Evolutionary conservation across 2,113 vertebrate genomes (phyloP), one percentile per base, ranked within the genome.

Genomic region (Dipodomys spectabilis): DNA sequence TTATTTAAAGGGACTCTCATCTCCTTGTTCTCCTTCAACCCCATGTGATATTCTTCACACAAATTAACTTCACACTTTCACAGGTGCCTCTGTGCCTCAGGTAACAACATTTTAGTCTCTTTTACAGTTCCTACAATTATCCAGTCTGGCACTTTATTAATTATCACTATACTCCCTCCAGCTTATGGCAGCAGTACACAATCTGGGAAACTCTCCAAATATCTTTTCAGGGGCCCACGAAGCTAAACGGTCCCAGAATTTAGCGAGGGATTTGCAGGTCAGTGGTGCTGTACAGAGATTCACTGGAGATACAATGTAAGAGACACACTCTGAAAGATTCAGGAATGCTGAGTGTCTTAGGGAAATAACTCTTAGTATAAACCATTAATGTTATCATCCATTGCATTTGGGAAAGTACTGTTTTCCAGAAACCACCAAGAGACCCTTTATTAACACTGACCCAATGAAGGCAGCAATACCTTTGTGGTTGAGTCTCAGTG

Each of bases 61-160:
- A 93, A 87, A 97, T 95, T 96, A 95, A 95, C 65, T 88, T 97
- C 92, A 94, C 85, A 15, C 35, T 0, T 96, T 95, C 95, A 86
- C 93, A 96, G 87, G 90, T 97, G 81, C 0, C 6, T 71, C 71
- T 96, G 64, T 60, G 82, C 90, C 94, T 93, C 89, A 0, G 16
- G 71, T 94, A 93, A 96, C 90, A 92, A 82, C 75, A 88, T 93
- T 92, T 95, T 86, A 92, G 93, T 83, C 88, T 94, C 71, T 95
- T 96, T 97, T 90, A 90, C 90, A 93, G 93, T 92, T 95, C n/a
- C 67, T 92, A 73, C 96, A 96, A 93, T 96, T 96, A 86, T 92
- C 25, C 39, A 92, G 96, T 95, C 90, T 86, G 96, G 73, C 75
- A 94, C 90, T 93, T 96, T 88, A 96, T 97, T 97, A 97, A 97